phyloP scores from a whole-genome alignment of 2,113 vertebrate genomes.

The Crotalus tigris region DNA sequence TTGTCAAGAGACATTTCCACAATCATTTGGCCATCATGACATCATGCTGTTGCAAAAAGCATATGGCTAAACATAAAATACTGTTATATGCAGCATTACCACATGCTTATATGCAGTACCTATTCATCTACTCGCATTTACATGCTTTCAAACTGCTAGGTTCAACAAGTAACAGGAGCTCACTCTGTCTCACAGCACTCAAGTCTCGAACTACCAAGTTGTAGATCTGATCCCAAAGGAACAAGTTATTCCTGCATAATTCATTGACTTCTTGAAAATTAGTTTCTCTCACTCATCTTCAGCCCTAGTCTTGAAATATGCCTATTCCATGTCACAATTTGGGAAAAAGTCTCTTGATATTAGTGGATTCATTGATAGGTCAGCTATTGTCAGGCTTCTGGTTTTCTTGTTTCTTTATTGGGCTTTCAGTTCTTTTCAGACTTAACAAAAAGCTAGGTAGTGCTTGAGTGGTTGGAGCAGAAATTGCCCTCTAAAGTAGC shows the following conservation, averaged over 20 bases:
- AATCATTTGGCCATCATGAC: neutral
- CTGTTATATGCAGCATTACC: neutral
- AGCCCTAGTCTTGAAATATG: neutral
- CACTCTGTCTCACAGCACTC: neutral
- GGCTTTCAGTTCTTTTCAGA: slow-evolving; percentile 15
- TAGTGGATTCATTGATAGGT: slow-evolving; percentile 24
- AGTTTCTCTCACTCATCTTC: neutral
- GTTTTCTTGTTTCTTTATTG: slow-evolving; percentile 11
- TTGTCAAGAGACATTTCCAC: neutral
- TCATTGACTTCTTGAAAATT: neutral
- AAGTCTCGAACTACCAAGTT: neutral
- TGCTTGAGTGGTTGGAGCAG: slow-evolving; percentile 30
- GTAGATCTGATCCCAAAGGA: neutral
- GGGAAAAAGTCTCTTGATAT: slow-evolving; percentile 5
- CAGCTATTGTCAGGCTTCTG: slow-evolving; percentile 2
- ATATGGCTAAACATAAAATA: neutral
- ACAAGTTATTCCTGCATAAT: neutral
- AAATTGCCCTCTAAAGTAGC: neutral
- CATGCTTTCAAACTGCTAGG: neutral
- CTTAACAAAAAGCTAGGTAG: neutral
- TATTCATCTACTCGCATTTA: neutral
- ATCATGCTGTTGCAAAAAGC: neutral
- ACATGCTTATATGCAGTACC: neutral
- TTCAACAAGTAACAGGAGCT: neutral
- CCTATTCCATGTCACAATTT: neutral